phyloP scores from a whole-genome alignment of 2,888 invertebrate genomes.

The Campopleginae sp. region DNA sequence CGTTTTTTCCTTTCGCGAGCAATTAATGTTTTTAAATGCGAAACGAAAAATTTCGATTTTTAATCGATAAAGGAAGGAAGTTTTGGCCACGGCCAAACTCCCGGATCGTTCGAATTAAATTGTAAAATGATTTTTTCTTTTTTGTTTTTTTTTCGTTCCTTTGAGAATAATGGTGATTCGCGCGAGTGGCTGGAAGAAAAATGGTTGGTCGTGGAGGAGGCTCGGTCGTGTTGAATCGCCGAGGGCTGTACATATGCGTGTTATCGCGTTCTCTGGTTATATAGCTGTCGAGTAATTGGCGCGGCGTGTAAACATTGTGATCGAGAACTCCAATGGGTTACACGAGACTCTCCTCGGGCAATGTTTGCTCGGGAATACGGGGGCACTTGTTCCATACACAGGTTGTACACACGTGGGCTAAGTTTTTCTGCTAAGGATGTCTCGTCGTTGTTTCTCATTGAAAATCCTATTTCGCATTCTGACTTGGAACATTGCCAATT shows the following conservation, averaged over 20 bases:
- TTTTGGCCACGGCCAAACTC: too few species aligned
- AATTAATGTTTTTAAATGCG: too few species aligned
- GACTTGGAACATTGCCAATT: background rate
- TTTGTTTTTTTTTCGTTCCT: background rate
- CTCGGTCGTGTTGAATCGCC: background rate
- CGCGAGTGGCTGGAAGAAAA: background rate
- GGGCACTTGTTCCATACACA: conserved; percentile 62
- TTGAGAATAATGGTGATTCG: background rate
- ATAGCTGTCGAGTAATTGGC: conserved; percentile 81
- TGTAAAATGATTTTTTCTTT: background rate
- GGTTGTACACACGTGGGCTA: conserved; percentile 62
- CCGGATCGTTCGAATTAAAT: background rate
- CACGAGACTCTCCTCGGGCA: conserved; percentile 71
- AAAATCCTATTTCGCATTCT: background rate
- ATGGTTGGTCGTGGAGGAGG: background rate
- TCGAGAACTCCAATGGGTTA: conserved; percentile 52
- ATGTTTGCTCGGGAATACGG: conserved; percentile 76
- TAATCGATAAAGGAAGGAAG: too few species aligned
- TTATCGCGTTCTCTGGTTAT: conserved; percentile 38
- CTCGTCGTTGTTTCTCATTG: conserved; percentile 36
- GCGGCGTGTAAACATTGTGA: conserved; percentile 79
- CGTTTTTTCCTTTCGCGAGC: too few species aligned
- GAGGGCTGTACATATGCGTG: conserved; percentile 26
- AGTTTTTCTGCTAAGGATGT: conserved; percentile 53
- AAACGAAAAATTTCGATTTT: background rate